Conservation (phyloP, 2,113 vertebrate species). For the Lipotes vexillifer region DNA sequence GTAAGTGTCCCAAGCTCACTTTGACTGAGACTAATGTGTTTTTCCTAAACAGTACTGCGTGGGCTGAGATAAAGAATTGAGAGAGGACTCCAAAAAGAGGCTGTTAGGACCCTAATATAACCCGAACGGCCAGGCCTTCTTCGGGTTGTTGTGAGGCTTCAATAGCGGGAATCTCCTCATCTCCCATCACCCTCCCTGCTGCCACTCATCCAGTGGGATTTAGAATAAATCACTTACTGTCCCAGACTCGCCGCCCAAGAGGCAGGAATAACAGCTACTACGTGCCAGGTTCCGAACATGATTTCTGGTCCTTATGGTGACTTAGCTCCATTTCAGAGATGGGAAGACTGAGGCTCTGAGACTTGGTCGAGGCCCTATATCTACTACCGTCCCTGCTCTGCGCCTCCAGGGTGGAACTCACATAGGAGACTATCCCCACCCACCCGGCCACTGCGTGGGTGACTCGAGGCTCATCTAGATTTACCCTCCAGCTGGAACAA, state of each 20-base stretch:
- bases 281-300: neutral
- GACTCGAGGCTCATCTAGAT: neutral
- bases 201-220: neutral
- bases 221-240: neutral
- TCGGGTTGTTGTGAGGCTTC: neutral
- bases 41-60: neutral
- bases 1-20: neutral
- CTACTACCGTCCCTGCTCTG: too few relatives aligned
- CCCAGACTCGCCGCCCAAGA: accelerated
- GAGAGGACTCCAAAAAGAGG: neutral
- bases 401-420: neutral
- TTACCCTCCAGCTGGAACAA: neutral
- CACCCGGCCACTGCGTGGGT: accelerated
- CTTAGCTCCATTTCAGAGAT: neutral
- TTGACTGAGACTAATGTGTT: neutral
- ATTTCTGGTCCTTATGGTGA: neutral
- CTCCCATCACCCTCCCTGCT: neutral
- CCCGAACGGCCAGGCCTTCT: neutral
- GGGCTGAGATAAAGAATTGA: neutral
- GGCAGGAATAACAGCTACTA: neutral
- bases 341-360: neutral
- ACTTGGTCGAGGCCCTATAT: neutral
- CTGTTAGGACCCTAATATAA: neutral
- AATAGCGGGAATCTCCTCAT: neutral
- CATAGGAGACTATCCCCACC: neutral